phyloP scores from a whole-genome alignment of 2,797 vertebrate genomes.

The Cyclura pinguis region DNA sequence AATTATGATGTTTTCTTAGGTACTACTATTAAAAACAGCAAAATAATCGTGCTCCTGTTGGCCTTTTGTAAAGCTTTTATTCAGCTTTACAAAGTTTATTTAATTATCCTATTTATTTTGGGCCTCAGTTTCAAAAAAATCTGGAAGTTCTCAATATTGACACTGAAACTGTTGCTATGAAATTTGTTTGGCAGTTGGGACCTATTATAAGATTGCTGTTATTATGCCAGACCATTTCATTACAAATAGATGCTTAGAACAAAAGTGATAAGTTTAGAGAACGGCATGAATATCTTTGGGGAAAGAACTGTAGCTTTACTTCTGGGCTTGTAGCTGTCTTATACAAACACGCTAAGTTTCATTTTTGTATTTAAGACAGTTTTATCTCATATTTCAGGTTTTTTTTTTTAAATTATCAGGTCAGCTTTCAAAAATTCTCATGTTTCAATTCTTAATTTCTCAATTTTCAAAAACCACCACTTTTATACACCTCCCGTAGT shows the following conservation, averaged over 20 bases:
- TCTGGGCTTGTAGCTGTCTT: neutral
- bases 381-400: neutral
- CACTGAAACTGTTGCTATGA: constrained; percentile 14
- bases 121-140: constrained; percentile 52
- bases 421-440: neutral
- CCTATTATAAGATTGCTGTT: constrained; percentile 63
- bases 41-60: constrained; percentile 80
- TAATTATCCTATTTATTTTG: constrained; percentile 64
- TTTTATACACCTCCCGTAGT: no score
- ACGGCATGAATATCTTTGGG: constrained; percentile 49
- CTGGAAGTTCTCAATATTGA: constrained; percentile 50
- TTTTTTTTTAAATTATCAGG: neutral
- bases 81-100: constrained; percentile 62
- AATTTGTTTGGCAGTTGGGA: constrained; percentile 42
- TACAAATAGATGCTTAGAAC: constrained; percentile 52
- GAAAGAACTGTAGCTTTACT: constrained; percentile 47
- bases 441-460: no score
- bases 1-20: constrained; percentile 86
- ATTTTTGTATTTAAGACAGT: constrained; percentile 1
- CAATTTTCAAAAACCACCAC: no score
- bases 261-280: constrained; percentile 52
- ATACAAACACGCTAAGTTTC: neutral
- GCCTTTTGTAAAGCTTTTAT: constrained; percentile 74
- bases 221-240: constrained; percentile 56
- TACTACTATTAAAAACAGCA: constrained; percentile 81